These are phyloP conservation scores for Hipposideros armiger DNA, from an alignment of 2,113 vertebrate genomes.

Conservation along the genomic window DNA sequence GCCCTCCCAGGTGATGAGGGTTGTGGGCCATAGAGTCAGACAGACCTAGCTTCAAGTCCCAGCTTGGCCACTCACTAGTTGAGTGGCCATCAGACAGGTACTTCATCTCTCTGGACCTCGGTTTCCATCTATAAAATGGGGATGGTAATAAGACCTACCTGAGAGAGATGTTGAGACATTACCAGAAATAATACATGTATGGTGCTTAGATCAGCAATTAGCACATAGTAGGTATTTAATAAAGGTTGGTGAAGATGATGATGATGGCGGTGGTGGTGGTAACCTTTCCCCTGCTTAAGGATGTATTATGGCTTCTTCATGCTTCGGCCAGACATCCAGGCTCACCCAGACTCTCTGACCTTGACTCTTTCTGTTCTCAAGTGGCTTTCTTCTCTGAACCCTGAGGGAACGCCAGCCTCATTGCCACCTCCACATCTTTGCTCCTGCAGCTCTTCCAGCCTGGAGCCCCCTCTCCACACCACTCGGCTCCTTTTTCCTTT, in stretches of 20 bases:
- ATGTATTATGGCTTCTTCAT: neutral
- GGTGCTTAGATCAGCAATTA: neutral
- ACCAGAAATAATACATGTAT: neutral
- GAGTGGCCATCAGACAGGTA: neutral
- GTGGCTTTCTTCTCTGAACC: neutral
- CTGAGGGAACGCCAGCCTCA: neutral
- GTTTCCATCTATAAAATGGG: neutral
- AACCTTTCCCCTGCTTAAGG: neutral
- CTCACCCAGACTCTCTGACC: neutral
- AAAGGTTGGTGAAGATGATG: neutral
- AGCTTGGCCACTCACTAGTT: neutral
- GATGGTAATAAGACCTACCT: neutral
- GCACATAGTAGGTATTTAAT: neutral
- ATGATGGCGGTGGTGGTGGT: neutral
- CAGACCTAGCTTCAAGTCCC: neutral
- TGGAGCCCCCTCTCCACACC: neutral
- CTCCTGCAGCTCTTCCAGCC: neutral
- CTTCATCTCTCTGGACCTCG: neutral
- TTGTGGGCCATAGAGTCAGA: neutral
- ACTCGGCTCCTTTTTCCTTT: neutral
- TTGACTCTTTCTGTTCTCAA: conserved; percentile 6
- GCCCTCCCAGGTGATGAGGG: neutral
- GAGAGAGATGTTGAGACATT: neutral
- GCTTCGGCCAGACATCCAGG: neutral
- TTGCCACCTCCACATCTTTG: neutral